phyloP scores from a whole-genome alignment of 2,888 invertebrate species.

The Volucella bombylans region DNA sequence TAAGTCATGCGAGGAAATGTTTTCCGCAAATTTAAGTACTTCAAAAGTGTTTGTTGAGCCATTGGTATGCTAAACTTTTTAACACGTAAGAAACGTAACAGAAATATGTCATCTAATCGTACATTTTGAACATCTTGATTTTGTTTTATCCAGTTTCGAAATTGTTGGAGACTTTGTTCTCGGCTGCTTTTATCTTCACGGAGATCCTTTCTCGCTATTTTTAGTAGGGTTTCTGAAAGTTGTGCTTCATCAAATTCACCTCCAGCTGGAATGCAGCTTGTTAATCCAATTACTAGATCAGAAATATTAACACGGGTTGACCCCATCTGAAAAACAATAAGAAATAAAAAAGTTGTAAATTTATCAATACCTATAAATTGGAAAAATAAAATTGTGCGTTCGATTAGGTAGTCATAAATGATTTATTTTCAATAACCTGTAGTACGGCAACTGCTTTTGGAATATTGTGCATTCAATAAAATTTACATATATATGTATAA shows the following conservation, averaged over 20 bases:
- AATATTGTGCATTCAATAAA: too few relatives aligned
- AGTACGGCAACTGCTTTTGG: too few relatives aligned
- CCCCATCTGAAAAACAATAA: slow-evolving; percentile 47
- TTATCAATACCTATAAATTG: not conserved
- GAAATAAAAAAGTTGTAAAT: not conserved
- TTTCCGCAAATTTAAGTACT: slow-evolving; percentile 89
- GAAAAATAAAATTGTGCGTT: too few relatives aligned
- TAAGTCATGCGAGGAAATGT: slow-evolving; percentile 86
- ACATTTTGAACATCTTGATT: slow-evolving; percentile 88
- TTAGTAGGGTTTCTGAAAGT: slow-evolving; percentile 77
- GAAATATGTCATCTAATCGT: slow-evolving; percentile 87
- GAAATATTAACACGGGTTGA: slow-evolving; percentile 31
- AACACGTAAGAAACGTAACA: slow-evolving; percentile 89
- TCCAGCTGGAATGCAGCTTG: slow-evolving; percentile 2
- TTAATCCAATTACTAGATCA: not conserved
- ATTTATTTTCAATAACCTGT: too few relatives aligned
- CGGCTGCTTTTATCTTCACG: slow-evolving; percentile 87
- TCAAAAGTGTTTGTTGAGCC: slow-evolving; percentile 90
- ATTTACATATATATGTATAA: too few relatives aligned
- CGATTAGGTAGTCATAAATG: too few relatives aligned
- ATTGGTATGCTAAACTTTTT: slow-evolving; percentile 91
- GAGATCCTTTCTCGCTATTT: slow-evolving; percentile 87
- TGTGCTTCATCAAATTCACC: slow-evolving; percentile 60
- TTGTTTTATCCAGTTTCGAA: slow-evolving; percentile 88
- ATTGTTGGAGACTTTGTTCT: slow-evolving; percentile 86